Conservation (phyloP, 2,888 invertebrate genomes). For the Drosophila multiciliata region DNA sequence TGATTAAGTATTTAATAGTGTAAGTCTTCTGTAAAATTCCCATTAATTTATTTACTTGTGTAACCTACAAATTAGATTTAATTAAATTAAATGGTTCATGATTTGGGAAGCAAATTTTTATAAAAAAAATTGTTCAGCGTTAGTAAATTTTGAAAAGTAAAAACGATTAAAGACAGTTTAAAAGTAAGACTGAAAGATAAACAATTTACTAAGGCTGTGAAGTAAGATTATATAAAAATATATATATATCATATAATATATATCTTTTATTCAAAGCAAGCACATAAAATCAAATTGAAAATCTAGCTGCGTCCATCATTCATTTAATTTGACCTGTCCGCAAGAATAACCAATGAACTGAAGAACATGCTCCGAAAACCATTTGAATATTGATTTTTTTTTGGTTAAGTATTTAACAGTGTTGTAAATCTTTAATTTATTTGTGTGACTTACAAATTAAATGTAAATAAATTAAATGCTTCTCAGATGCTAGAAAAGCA, state of each 20-base stretch:
- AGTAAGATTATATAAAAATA: too few species aligned
- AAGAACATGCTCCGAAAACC: neutral
- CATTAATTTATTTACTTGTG: neutral
- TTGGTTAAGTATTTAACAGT: neutral
- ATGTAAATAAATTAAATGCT: neutral
- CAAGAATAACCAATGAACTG: neutral
- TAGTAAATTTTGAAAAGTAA: neutral
- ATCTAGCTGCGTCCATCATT: conserved; percentile 19
- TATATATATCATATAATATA: too few species aligned
- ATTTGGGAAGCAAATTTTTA: neutral
- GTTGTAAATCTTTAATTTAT: neutral
- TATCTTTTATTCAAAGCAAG: neutral
- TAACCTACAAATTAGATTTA: neutral
- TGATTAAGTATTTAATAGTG: neutral
- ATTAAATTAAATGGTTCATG: neutral
- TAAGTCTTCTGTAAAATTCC: neutral
- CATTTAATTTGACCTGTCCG: conserved; percentile 1
- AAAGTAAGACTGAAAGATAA: neutral
- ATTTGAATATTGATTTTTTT: neutral
- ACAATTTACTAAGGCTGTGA: neutral
- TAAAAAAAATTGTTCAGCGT: neutral
- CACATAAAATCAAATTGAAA: conserved; percentile 40
- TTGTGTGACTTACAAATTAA: neutral
- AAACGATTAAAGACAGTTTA: neutral
- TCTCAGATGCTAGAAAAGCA: neutral